phyloP scores from a whole-genome alignment of 2,113 vertebrate species.

The Gallinago paraguaiae region DNA sequence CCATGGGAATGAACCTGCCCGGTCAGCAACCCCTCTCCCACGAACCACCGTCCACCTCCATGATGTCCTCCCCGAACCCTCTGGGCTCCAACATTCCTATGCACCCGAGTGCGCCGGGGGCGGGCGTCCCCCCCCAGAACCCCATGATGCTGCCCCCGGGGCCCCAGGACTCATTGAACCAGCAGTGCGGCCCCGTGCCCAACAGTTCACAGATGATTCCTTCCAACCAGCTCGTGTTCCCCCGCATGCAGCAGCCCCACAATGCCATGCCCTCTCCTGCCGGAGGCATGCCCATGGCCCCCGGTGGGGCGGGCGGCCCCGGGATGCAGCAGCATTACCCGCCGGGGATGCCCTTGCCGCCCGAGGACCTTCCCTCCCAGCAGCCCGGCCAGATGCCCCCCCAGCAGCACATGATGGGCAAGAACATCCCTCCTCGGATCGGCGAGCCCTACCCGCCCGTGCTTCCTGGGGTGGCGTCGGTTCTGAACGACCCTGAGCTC shows the following conservation, averaged over 20 bases:
- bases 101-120: conserved; percentile 83
- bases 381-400: conserved; percentile 77
- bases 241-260: conserved; percentile 81
- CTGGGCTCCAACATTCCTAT: conserved; percentile 86
- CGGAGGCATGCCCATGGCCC: conserved; percentile 57
- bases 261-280: conserved; percentile 67
- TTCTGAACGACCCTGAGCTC: conserved; percentile 90
- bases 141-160: conserved; percentile 78
- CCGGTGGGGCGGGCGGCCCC: conserved; percentile 23
- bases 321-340: conserved; percentile 80
- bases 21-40: conserved; percentile 90
- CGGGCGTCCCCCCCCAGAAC: conserved; percentile 71
- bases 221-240: conserved; percentile 85
- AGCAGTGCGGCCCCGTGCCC: conserved; percentile 76
- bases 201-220: conserved; percentile 87
- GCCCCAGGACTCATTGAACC: conserved; percentile 80
- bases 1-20: conserved; percentile 87
- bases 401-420: conserved; percentile 83
- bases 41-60: conserved; percentile 80
- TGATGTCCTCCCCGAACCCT: conserved; percentile 88
- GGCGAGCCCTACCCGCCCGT: conserved; percentile 75
- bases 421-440: conserved; percentile 81
- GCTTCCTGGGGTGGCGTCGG: conserved; percentile 79
- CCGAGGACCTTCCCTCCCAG: conserved; percentile 82
- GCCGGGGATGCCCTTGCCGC: conserved; percentile 78